These are phyloP conservation scores for Eremobia ochroleuca DNA, from an alignment of 2,888 invertebrate genomes.

Conservation along the genomic window DNA sequence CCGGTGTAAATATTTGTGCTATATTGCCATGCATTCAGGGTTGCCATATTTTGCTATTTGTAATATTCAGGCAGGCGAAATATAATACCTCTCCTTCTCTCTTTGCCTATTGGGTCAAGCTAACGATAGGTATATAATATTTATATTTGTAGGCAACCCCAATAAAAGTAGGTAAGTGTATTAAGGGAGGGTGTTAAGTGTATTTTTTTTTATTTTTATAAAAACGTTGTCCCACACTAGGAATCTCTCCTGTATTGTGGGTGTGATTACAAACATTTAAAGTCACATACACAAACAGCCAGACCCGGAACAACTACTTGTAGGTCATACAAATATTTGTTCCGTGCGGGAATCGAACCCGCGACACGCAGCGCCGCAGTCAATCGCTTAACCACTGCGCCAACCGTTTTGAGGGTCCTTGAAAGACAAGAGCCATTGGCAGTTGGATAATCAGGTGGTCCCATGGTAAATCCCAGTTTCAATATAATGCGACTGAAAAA, in stretches of 20 bases:
- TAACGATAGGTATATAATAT: neutral
- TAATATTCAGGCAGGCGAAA: conserved; percentile 14
- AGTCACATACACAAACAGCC: too few species aligned
- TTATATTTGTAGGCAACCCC: neutral
- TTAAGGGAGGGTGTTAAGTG: neutral
- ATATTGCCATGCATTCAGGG: conserved; percentile 54
- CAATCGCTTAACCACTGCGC: too few species aligned
- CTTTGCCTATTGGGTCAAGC: neutral
- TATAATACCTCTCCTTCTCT: neutral
- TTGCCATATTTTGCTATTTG: conserved; percentile 40
- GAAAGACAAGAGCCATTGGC: neutral
- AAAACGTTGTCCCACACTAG: too few species aligned
- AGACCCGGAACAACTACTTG: too few species aligned
- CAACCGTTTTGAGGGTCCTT: too few species aligned
- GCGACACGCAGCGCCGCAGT: too few species aligned
- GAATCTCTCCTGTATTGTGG: too few species aligned
- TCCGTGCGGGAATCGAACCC: too few species aligned
- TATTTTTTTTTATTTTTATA: too few species aligned
- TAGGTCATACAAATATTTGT: too few species aligned
- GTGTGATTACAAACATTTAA: too few species aligned
- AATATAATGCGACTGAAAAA: neutral
- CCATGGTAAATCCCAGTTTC: neutral
- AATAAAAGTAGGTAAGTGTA: neutral
- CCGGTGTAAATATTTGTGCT: conserved; percentile 57
- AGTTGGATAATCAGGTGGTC: neutral